Percentiles rank a stretch among this genome's conserved stretches.
Evolutionary conservation across 2,113 vertebrate genomes (phyloP).

Genomic region (Atrichornis clamosus): DNA sequence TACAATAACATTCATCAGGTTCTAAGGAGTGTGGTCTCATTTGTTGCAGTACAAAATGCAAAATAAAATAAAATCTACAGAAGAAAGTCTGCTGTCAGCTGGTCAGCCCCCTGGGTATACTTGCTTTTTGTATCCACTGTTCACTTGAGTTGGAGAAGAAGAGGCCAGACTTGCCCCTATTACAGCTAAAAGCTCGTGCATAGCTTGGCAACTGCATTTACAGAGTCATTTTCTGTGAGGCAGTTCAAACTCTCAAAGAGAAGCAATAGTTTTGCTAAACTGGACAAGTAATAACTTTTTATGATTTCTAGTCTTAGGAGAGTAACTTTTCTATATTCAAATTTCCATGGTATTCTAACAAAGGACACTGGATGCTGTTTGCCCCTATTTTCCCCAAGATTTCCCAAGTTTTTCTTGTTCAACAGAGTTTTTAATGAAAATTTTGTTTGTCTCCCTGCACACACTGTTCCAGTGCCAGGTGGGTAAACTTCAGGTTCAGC

Average conservation of each 20-base stretch:
- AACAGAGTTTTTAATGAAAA: neutral
- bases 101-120: neutral
- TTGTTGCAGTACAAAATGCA: neutral
- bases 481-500: neutral
- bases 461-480: fast-evolving
- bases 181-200: neutral
- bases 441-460: neutral
- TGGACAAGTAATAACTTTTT: neutral
- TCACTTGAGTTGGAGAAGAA: neutral
- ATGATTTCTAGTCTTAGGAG: neutral
- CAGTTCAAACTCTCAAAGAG: neutral
- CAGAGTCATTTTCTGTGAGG: neutral
- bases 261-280: neutral
- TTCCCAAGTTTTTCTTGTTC: neutral
- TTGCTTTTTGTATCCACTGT: neutral
- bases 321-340: neutral
- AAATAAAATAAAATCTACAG: neutral
- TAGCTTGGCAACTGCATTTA: neutral
- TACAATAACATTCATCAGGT: neutral
- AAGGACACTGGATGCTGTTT: neutral
- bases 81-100: neutral
- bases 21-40: neutral
- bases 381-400: neutral
- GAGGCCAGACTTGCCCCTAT: neutral
- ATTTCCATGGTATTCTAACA: neutral